phyloP scores from a whole-genome alignment of 2,113 vertebrate genomes.

The Eptesicus fuscus region DNA sequence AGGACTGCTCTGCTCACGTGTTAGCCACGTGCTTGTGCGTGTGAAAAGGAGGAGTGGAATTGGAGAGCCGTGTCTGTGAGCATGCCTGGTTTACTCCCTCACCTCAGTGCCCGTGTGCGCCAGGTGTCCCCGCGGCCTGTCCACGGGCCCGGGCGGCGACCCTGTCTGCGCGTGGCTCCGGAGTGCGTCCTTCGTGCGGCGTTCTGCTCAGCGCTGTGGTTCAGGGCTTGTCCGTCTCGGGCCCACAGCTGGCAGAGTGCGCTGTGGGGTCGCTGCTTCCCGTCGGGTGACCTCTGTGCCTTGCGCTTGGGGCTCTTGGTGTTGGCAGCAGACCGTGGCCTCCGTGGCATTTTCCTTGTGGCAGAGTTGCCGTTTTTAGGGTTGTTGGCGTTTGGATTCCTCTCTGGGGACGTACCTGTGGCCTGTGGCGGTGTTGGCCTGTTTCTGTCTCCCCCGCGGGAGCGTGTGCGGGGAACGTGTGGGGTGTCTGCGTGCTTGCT shows the following conservation, averaged over 20 bases:
- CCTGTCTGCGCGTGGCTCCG: not conserved
- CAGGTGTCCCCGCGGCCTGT: not conserved
- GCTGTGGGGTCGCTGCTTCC: not conserved
- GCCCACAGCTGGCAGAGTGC: not conserved
- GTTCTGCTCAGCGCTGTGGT: not conserved
- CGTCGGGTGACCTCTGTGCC: too few species aligned
- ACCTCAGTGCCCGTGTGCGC: not conserved
- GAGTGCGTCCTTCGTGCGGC: not conserved
- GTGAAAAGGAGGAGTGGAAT: not conserved
- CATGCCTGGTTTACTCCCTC: rapidly evolving
- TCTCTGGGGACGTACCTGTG: not conserved
- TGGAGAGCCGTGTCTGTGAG: not conserved
- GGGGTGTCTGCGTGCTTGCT: not conserved
- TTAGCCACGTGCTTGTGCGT: not conserved
- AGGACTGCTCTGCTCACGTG: not conserved
- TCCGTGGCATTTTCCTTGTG: not conserved
- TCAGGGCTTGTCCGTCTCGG: rapidly evolving
- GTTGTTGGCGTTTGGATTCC: not conserved
- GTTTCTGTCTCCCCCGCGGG: not conserved
- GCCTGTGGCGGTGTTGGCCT: not conserved
- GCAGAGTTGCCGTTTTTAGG: too few species aligned
- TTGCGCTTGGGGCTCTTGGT: too few species aligned
- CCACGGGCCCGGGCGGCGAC: rapidly evolving
- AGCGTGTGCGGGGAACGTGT: not conserved
- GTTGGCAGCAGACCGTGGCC: not conserved